Conservation (phyloP, 2,888 invertebrate genomes). For the Tortricodes alternella region DNA sequence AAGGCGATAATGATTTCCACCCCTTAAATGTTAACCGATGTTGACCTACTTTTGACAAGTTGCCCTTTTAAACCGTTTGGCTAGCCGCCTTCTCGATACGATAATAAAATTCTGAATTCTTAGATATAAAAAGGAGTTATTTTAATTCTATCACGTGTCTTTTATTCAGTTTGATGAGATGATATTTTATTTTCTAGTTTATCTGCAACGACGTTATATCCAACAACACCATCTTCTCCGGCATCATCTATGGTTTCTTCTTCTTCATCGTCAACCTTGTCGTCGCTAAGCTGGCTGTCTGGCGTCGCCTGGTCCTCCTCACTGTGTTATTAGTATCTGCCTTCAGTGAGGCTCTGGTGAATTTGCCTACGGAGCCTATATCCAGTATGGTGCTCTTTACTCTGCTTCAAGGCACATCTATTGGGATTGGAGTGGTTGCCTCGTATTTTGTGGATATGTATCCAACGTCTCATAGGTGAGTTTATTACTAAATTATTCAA, state of each 20-base stretch:
- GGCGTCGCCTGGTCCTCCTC: constrained; percentile 74
- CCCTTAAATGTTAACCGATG: too few species aligned
- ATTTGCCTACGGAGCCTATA: constrained; percentile 54
- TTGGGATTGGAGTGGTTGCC: constrained; percentile 52
- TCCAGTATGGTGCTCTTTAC: constrained; percentile 53
- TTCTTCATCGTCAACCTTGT: constrained; percentile 80
- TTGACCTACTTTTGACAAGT: too few species aligned
- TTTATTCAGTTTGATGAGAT: not conserved
- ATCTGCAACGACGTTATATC: constrained; percentile 76
- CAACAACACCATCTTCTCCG: constrained; percentile 79
- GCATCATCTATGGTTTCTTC: constrained; percentile 82
- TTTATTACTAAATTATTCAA: too few species aligned
- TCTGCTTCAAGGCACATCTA: constrained; percentile 46
- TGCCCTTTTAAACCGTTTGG: too few species aligned
- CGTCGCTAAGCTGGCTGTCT: constrained; percentile 64
- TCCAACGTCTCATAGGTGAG: constrained; percentile 58
- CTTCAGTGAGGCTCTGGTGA: constrained; percentile 76
- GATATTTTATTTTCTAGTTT: constrained; percentile 40
- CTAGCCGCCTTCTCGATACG: too few species aligned
- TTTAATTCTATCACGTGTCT: too few species aligned
- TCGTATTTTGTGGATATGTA: constrained; percentile 61
- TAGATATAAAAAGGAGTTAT: too few species aligned
- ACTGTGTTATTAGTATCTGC: constrained; percentile 69
- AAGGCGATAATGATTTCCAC: too few species aligned
- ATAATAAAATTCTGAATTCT: too few species aligned